Evolutionary conservation across 2,888 invertebrate genomes (phyloP).

Genomic region (Pheosia tremula): DNA sequence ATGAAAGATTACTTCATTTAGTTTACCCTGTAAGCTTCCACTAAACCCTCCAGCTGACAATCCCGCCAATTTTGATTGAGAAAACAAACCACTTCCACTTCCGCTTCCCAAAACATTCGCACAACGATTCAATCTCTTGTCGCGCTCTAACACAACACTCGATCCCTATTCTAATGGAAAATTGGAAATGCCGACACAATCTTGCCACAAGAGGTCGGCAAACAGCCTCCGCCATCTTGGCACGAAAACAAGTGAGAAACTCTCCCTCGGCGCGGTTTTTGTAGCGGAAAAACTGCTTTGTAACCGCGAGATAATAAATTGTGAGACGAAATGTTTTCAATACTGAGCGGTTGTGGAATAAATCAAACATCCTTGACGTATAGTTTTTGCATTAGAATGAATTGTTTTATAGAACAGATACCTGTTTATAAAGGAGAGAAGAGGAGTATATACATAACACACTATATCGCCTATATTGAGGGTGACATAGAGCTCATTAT

Average conservation of each 20-base stretch:
- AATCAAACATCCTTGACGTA: constrained; percentile 23
- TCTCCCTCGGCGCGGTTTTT: constrained; percentile 46
- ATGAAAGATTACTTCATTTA: not conserved
- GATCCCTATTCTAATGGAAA: constrained; percentile 63
- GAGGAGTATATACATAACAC: no score
- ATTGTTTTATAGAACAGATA: constrained; percentile 4
- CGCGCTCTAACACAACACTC: constrained; percentile 59
- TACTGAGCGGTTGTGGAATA: constrained; percentile 22
- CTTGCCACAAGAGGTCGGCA: constrained; percentile 65
- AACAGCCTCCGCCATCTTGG: constrained; percentile 58
- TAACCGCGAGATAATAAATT: constrained; percentile 49
- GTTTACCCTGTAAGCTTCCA: constrained; percentile 26
- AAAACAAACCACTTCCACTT: constrained; percentile 60
- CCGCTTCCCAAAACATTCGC: constrained; percentile 50
- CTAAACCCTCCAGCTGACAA: constrained; percentile 37
- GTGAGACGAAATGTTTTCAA: constrained; percentile 35
- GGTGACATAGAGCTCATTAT: no score
- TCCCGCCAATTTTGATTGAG: constrained; percentile 59
- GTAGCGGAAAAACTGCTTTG: constrained; percentile 55
- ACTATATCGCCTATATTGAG: no score
- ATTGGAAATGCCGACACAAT: constrained; percentile 63
- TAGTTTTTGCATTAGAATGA: constrained; percentile 3
- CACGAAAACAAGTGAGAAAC: constrained; percentile 49
- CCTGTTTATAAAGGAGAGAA: not conserved
- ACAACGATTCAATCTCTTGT: constrained; percentile 66